phyloP scores from a whole-genome alignment of 2,888 invertebrate genomes.

The Branchipolynoe longqiensis region DNA sequence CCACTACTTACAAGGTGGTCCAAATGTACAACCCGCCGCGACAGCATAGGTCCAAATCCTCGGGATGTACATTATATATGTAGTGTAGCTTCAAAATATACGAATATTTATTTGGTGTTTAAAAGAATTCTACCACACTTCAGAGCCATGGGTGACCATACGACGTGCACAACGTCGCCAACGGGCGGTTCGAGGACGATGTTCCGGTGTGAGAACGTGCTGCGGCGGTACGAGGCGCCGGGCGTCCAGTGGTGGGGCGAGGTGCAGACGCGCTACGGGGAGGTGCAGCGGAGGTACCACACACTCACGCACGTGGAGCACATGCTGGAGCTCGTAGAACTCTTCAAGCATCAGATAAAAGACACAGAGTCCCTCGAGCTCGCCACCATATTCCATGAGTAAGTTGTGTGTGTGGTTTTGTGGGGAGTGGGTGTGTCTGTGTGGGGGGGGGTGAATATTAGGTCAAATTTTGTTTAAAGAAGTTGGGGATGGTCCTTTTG shows the following conservation, averaged over 20 bases:
- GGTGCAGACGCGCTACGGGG: conserved; percentile 76
- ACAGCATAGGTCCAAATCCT: too few species aligned
- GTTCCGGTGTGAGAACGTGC: neutral
- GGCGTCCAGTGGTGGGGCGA: conserved; percentile 46
- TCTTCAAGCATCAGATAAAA: conserved; percentile 82
- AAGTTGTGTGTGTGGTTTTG: conserved; percentile 76
- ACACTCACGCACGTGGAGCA: conserved; percentile 83
- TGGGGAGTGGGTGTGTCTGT: too few species aligned
- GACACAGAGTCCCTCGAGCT: conserved; percentile 85
- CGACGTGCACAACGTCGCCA: conserved; percentile 22
- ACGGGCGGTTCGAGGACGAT: neutral
- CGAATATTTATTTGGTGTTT: too few species aligned
- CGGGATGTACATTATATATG: too few species aligned
- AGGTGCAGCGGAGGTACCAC: conserved; percentile 83
- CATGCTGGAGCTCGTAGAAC: conserved; percentile 82
- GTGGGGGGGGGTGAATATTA: too few species aligned
- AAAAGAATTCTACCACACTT: too few species aligned
- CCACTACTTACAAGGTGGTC: too few species aligned
- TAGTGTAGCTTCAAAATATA: too few species aligned
- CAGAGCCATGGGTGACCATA: too few species aligned
- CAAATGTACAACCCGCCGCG: too few species aligned
- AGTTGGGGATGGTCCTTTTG: too few species aligned
- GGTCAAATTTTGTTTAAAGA: too few species aligned
- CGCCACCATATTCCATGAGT: conserved; percentile 85
- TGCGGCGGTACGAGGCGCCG: conserved; percentile 10